Percentiles rank a stretch among this genome's conserved stretches.
phyloP scores from a whole-genome alignment of 2,888 invertebrate species.

The Anoplius nigerrimus region DNA sequence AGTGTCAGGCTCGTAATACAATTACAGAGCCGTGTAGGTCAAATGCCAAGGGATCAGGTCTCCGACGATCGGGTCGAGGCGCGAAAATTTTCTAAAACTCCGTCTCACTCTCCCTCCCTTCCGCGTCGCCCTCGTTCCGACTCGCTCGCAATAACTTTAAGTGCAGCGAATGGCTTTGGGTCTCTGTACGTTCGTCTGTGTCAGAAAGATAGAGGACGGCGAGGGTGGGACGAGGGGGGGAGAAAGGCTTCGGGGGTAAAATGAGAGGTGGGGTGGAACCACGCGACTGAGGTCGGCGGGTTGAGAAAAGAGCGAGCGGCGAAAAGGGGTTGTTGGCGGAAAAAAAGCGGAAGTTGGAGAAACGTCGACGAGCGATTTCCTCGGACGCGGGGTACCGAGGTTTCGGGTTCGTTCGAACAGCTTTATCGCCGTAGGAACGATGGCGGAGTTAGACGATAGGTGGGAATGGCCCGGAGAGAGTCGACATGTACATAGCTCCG shows the following conservation, averaged over 20 bases:
- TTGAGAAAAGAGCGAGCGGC: neutral
- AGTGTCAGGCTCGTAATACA: neutral
- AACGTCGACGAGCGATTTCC: constrained; percentile 38
- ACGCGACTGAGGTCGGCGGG: too few species aligned
- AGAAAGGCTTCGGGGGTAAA: too few species aligned
- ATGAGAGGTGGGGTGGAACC: too few species aligned
- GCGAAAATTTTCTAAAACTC: constrained; percentile 35
- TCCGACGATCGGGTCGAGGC: constrained; percentile 21
- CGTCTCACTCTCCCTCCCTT: neutral
- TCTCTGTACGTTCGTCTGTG: neutral
- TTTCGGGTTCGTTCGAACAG: constrained; percentile 12
- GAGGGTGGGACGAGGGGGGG: too few species aligned
- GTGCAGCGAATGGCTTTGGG: constrained; percentile 5
- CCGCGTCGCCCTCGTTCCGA: too few species aligned
- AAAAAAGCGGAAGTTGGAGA: neutral
- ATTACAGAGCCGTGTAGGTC: constrained; percentile 12
- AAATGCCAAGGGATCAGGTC: constrained; percentile 22
- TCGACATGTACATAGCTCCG: constrained; percentile 25
- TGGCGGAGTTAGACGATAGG: neutral
- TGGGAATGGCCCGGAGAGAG: neutral
- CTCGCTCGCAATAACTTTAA: constrained; percentile 34
- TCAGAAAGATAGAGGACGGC: neutral
- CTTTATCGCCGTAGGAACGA: constrained; percentile 1
- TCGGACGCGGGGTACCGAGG: constrained; percentile 17
- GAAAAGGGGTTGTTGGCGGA: neutral